Percentiles rank a stretch among this genome's conserved stretches.
These are phyloP conservation scores for Ursus arctos DNA, from an alignment of 2,113 vertebrate genomes.

Conservation along the genomic window DNA sequence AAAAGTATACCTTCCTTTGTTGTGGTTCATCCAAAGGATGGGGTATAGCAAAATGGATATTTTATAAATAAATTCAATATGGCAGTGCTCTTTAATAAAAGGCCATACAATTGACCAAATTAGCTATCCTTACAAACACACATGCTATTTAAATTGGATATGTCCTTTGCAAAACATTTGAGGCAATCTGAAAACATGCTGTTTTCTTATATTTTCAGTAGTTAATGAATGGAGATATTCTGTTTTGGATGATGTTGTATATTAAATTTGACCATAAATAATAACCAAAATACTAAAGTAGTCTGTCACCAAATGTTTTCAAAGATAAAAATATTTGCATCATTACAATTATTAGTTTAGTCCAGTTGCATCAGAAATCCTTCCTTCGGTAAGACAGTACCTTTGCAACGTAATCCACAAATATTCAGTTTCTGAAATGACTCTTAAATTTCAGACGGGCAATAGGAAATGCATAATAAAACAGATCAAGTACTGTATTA, in stretches of 20 bases:
- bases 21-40: slow-evolving; percentile 23
- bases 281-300: background rate
- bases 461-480: background rate
- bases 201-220: background rate
- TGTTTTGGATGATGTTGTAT: slow-evolving; percentile 32
- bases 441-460: background rate
- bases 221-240: background rate
- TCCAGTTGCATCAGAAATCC: slow-evolving; percentile 14
- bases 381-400: background rate
- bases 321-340: slow-evolving; percentile 55
- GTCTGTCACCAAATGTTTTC: background rate
- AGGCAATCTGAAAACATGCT: background rate
- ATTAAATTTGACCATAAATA: slow-evolving; percentile 43
- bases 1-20: slow-evolving; percentile 58
- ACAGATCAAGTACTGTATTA: background rate
- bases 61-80: slow-evolving; percentile 40
- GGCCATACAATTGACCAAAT: background rate
- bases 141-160: background rate
- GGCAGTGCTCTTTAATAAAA: background rate
- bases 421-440: background rate
- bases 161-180: slow-evolving; percentile 18
- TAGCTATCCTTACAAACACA: background rate
- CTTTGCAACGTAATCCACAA: background rate
- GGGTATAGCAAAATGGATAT: background rate
- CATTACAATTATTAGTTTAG: background rate